These are phyloP conservation scores for Lingula anatina DNA, from an alignment of 2,888 invertebrate species.

Conservation along the genomic window DNA sequence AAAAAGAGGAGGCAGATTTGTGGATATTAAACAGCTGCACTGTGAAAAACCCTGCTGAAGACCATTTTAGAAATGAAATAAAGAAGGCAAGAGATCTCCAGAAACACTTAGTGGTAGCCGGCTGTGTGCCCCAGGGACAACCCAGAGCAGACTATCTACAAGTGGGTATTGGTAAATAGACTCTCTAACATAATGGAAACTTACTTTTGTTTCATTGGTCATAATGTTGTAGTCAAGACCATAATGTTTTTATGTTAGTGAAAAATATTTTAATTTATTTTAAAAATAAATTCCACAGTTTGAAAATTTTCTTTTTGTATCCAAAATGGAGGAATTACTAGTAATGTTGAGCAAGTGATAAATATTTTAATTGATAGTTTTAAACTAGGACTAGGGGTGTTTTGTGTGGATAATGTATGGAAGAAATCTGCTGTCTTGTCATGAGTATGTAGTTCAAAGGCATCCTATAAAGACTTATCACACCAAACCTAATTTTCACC, in stretches of 20 bases:
- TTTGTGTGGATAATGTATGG: too few relatives aligned
- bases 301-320: neutral
- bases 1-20: constrained; percentile 77
- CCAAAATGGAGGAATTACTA: neutral
- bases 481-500: too few relatives aligned
- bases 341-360: too few relatives aligned
- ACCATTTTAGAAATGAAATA: constrained; percentile 82
- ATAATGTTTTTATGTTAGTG: neutral
- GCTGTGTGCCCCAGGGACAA: constrained; percentile 91
- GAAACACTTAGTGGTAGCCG: constrained; percentile 89
- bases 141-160: constrained; percentile 53
- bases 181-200: neutral
- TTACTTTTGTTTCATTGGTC: neutral
- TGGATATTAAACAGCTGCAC: constrained; percentile 98
- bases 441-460: too few relatives aligned
- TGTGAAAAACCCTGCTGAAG: constrained; percentile 95
- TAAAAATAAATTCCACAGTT: too few relatives aligned
- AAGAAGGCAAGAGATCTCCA: constrained; percentile 64
- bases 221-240: neutral
- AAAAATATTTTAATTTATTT: too few relatives aligned
- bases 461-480: too few relatives aligned
- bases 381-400: too few relatives aligned
- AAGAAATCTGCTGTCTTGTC: too few relatives aligned
- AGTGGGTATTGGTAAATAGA: constrained; percentile 17
- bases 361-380: too few relatives aligned